Percentiles rank a stretch among this genome's conserved stretches.
Conservation (phyloP, 2,797 vertebrate genomes). For the Peromyscus eremicus region DNA sequence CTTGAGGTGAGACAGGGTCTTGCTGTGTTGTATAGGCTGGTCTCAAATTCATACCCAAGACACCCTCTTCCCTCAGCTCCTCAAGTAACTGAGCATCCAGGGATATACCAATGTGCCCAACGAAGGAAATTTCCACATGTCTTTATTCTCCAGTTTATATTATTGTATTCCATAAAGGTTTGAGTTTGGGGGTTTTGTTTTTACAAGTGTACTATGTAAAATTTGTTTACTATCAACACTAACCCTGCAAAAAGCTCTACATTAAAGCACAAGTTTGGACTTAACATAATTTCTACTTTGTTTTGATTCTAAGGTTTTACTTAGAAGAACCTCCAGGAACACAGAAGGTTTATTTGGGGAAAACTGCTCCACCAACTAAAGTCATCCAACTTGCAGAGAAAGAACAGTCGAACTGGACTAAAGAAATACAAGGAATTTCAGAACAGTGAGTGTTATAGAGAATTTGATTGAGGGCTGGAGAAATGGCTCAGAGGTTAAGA, state of each 20-base stretch:
- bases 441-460: slow-evolving; percentile 92
- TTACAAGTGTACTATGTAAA: background rate
- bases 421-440: slow-evolving; percentile 95
- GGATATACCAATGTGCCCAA: background rate
- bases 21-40: background rate
- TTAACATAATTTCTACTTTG: slow-evolving; percentile 54
- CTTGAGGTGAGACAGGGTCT: background rate
- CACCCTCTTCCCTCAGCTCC: background rate
- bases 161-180: background rate
- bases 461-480: background rate
- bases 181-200: background rate
- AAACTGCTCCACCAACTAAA: slow-evolving; percentile 92
- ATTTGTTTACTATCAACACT: slow-evolving; percentile 31
- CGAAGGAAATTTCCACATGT: background rate
- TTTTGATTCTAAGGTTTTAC: slow-evolving; percentile 90
- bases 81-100: background rate
- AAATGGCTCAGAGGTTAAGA: background rate
- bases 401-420: slow-evolving; percentile 95
- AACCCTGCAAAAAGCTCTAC: background rate
- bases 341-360: slow-evolving; percentile 92
- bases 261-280: slow-evolving; percentile 20
- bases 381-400: slow-evolving; percentile 92
- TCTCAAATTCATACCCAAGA: background rate
- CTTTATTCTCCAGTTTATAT: slow-evolving; percentile 37
- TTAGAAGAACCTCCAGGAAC: slow-evolving; percentile 93